A percentile compares a stretch with the other conserved stretches of the same genome.
Evolutionary conservation across 2,888 invertebrate species (phyloP).

Genomic region (Latrodectus elegans): DNA sequence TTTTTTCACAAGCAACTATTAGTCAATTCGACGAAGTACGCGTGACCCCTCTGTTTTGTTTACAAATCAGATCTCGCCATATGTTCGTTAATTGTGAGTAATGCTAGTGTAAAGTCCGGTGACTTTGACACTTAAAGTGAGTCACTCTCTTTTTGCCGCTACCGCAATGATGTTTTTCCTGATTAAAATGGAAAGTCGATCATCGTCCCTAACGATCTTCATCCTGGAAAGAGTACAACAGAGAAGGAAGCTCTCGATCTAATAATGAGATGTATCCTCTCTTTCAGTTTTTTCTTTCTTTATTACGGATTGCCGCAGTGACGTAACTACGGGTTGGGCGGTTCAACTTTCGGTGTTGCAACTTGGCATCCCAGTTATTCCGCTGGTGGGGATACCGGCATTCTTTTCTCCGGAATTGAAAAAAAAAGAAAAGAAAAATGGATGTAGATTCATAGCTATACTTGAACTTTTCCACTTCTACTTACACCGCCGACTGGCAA

Average conservation of each 20-base stretch:
- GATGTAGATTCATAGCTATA: not conserved
- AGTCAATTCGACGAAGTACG: too few species aligned
- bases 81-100: not conserved
- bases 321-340: slow-evolving; percentile 7
- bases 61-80: too few species aligned
- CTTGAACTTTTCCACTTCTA: not conserved
- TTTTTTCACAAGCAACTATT: too few species aligned
- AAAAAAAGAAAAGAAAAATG: not conserved
- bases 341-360: slow-evolving; percentile 13
- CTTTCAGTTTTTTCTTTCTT: slow-evolving; percentile 3
- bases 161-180: slow-evolving; percentile 38
- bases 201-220: slow-evolving; percentile 36
- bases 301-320: not conserved
- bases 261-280: slow-evolving; percentile 28
- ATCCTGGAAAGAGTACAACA: slow-evolving; percentile 18
- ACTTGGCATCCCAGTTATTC: slow-evolving; percentile 24
- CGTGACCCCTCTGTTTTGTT: too few species aligned
- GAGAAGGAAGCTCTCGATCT: not conserved
- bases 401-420: not conserved
- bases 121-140: not conserved
- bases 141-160: not conserved
- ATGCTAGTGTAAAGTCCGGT: not conserved
- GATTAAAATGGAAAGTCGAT: slow-evolving; percentile 49
- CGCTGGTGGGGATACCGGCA: slow-evolving; percentile 17
- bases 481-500: not conserved